Evolutionary conservation across 2,888 invertebrate genomes (phyloP).

Genomic region (Erebia aethiops): DNA sequence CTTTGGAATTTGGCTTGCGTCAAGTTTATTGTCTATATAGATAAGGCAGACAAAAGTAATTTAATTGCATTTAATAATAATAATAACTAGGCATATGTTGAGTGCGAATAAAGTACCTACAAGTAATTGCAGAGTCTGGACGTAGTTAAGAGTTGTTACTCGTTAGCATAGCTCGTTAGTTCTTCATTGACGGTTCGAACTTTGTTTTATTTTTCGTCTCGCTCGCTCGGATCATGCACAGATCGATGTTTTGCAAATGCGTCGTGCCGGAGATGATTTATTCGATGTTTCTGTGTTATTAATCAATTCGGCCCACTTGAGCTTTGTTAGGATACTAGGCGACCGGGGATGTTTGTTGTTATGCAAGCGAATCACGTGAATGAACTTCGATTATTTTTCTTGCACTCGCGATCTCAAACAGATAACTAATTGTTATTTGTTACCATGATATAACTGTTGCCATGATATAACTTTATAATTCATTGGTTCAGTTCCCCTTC

Average conservation of each 20-base stretch:
- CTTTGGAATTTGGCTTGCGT: constrained; percentile 31
- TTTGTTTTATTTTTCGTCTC: constrained; percentile 7
- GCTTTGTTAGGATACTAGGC: constrained; percentile 24
- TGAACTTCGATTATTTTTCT: constrained; percentile 12
- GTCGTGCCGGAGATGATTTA: constrained; percentile 17
- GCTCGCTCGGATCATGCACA: constrained; percentile 11
- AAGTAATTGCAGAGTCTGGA: no score
- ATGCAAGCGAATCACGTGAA: constrained; percentile 28
- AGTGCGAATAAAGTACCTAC: not conserved
- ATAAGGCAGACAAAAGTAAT: constrained; percentile 2
- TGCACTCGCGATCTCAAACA: constrained; percentile 1
- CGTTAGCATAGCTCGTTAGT: not conserved
- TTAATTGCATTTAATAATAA: constrained; percentile 22
- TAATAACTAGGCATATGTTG: not conserved
- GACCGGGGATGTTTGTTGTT: constrained; percentile 17
- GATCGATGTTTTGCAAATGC: constrained; percentile 22
- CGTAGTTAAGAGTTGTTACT: no score
- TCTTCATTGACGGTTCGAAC: not conserved
- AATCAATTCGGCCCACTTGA: constrained; percentile 42
- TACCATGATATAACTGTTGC: no score
- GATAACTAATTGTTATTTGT: not conserved
- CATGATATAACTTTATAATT: no score
- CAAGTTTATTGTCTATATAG: constrained; percentile 17
- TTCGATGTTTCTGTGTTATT: constrained; percentile 29
- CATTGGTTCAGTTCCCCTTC: no score